These are phyloP conservation scores for Pterois miles DNA, from an alignment of 2,797 vertebrate genomes.

Conservation along the genomic window DNA sequence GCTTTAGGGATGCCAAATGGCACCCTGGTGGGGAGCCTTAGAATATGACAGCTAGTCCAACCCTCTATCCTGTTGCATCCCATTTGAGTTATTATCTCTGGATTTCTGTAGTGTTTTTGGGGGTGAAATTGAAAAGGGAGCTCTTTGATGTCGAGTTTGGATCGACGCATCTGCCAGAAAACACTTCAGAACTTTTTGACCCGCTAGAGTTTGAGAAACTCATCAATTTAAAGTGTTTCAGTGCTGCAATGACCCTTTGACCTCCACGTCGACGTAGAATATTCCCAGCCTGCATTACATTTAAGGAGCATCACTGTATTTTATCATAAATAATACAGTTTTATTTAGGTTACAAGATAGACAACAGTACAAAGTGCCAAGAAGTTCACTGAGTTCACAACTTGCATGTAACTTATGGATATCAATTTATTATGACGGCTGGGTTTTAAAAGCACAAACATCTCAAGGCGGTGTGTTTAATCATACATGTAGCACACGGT, in stretches of 20 bases:
- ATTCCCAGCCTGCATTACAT: neutral
- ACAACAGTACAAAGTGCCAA: neutral
- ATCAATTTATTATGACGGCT: slow-evolving; percentile 16
- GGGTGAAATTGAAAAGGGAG: neutral
- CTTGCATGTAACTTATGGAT: slow-evolving; percentile 4
- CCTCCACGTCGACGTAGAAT: neutral
- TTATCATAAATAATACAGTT: slow-evolving; percentile 5
- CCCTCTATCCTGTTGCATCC: neutral
- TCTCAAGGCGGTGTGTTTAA: slow-evolving; percentile 9
- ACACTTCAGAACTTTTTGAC: neutral
- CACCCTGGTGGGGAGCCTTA: neutral
- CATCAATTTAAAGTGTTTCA: neutral
- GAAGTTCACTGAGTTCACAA: neutral
- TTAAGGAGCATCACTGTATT: neutral
- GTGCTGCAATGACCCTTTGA: neutral
- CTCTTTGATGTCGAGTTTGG: neutral
- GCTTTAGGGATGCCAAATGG: slow-evolving; percentile 1
- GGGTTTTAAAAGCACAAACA: slow-evolving; percentile 17
- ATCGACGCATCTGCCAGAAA: neutral
- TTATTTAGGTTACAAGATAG: neutral
- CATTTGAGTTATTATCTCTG: neutral
- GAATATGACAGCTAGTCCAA: neutral
- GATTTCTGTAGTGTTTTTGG: neutral
- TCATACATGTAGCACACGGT: slow-evolving; percentile 6
- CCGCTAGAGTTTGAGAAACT: neutral